phyloP scores from a whole-genome alignment of 2,888 invertebrate genomes.

The Leucoma salicis region DNA sequence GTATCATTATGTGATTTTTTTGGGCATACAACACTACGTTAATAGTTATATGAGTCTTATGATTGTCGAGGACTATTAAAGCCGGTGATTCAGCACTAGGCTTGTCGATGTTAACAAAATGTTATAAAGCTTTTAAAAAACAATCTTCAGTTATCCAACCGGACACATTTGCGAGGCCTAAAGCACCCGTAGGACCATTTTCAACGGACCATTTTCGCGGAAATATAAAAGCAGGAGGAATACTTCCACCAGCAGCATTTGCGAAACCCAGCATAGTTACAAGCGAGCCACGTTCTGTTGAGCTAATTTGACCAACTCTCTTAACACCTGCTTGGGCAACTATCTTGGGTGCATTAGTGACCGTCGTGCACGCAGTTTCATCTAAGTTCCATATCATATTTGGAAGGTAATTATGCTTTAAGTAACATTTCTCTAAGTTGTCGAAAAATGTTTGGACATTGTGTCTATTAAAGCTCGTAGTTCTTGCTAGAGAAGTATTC shows the following conservation, averaged over 20 bases:
- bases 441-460: conserved; percentile 4
- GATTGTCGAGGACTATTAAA: too few relatives aligned
- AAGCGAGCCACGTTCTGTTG: too few relatives aligned
- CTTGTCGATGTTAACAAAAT: too few relatives aligned
- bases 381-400: conserved; percentile 20
- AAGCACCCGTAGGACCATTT: conserved; percentile 3
- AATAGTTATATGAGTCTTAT: too few relatives aligned
- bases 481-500: conserved; percentile 4
- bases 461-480: conserved; percentile 19
- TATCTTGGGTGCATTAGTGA: conserved; percentile 1
- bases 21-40: conserved; percentile 12
- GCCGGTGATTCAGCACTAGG: too few relatives aligned
- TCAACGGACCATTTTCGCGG: conserved; percentile 17
- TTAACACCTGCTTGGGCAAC: too few relatives aligned
- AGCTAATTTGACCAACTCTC: too few relatives aligned
- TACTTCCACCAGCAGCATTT: conserved; percentile 19
- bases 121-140: too few relatives aligned
- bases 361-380: conserved; percentile 12
- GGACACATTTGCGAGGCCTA: too few relatives aligned
- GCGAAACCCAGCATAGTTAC: too few relatives aligned
- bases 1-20: conserved; percentile 20
- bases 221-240: conserved; percentile 15
- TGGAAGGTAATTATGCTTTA: conserved; percentile 12
- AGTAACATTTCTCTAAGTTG: too few relatives aligned
- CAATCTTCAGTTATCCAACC: too few relatives aligned